Evolutionary conservation across 2,888 invertebrate species (phyloP).

Genomic region (Xanthorhoe spadicearia): DNA sequence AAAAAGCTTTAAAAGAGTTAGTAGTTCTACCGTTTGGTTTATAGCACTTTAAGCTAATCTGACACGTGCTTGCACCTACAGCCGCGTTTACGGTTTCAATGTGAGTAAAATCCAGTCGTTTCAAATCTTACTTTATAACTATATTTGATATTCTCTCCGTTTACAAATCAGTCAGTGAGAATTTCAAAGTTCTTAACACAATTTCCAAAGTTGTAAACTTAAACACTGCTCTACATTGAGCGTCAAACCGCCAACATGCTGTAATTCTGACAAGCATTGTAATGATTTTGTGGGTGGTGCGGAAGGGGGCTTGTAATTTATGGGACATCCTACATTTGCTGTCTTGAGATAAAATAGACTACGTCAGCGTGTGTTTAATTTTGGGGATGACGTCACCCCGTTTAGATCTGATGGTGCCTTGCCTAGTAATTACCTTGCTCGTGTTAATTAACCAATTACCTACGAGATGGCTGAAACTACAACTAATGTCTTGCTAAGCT

Average conservation of each 20-base stretch:
- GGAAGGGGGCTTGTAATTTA: slow-evolving; percentile 46
- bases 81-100: background rate
- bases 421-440: slow-evolving; percentile 14
- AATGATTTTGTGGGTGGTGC: slow-evolving; percentile 29
- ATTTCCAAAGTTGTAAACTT: slow-evolving; percentile 20
- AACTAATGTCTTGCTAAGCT: background rate
- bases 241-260: slow-evolving; percentile 30
- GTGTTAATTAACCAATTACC: slow-evolving; percentile 2
- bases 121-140: background rate
- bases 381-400: slow-evolving; percentile 25
- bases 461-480: background rate
- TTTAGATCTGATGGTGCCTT: slow-evolving; percentile 12
- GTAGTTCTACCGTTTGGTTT: background rate
- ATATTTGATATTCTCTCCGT: background rate
- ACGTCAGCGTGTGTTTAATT: slow-evolving; percentile 38
- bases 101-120: background rate
- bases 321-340: slow-evolving; percentile 39
- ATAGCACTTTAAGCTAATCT: background rate
- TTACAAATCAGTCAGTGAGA: background rate
- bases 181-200: background rate
- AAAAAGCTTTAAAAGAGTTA: too few species aligned
- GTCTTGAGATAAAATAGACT: slow-evolving; percentile 45
- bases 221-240: slow-evolving; percentile 10
- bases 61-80: background rate
- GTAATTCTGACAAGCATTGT: slow-evolving; percentile 41